phyloP scores from a whole-genome alignment of 2,888 invertebrate genomes.

The Pollenia amentaria region DNA sequence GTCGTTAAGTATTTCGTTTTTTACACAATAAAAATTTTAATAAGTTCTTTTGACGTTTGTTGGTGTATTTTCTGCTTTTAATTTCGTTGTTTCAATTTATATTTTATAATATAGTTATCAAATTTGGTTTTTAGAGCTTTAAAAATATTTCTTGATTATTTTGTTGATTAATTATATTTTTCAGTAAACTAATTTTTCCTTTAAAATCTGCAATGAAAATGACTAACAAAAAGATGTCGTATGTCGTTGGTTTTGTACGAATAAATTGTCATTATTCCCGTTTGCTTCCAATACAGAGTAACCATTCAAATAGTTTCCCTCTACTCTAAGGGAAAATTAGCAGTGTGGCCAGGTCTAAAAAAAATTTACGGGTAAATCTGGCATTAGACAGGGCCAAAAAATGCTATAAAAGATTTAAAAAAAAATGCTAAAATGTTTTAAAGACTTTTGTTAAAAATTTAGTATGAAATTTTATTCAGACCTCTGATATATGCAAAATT shows the following conservation, averaged over 20 bases:
- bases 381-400: no score
- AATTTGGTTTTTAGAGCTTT: slow-evolving; percentile 17
- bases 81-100: slow-evolving; percentile 29
- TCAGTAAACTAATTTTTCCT: slow-evolving; percentile 34
- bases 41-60: slow-evolving; percentile 47
- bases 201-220: slow-evolving; percentile 58
- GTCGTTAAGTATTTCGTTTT: slow-evolving; percentile 21
- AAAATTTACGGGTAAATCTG: no score
- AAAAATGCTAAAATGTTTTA: no score
- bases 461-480: no score
- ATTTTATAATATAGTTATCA: slow-evolving; percentile 12
- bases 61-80: slow-evolving; percentile 12
- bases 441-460: no score
- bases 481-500: no score
- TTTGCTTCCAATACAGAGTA: slow-evolving; percentile 44
- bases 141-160: slow-evolving; percentile 1
- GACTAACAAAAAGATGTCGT: slow-evolving; percentile 67
- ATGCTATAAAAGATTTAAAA: no score
- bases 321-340: no score
- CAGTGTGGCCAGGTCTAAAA: no score
- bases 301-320: no score
- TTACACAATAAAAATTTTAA: slow-evolving; percentile 24
- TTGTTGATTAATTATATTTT: slow-evolving; percentile 31
- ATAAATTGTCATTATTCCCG: slow-evolving; percentile 53
- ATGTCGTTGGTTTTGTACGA: slow-evolving; percentile 47